Conservation (phyloP, 2,113 vertebrate genomes). For the human (Homo sapiens) region DNA sequence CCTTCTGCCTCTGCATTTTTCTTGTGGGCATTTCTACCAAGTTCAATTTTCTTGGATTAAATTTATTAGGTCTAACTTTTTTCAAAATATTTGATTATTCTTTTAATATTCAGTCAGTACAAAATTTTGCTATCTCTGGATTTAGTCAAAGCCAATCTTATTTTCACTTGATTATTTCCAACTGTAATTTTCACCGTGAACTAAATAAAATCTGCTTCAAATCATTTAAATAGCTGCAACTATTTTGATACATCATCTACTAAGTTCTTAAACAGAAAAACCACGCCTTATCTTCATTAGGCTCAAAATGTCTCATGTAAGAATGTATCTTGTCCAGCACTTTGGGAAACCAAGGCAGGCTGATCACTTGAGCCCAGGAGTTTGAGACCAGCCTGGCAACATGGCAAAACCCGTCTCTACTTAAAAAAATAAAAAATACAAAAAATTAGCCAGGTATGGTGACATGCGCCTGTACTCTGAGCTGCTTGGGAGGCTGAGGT, state of each 20-base stretch:
- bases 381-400: too few species aligned
- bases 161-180: slow-evolving; percentile 17
- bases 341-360: too few species aligned
- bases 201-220: background rate
- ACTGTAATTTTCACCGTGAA: background rate
- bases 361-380: too few species aligned
- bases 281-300: background rate
- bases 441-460: too few species aligned
- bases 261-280: background rate
- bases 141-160: background rate
- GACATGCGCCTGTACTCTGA: too few species aligned
- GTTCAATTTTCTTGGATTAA: background rate
- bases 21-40: background rate
- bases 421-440: too few species aligned
- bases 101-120: background rate
- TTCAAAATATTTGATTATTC: background rate
- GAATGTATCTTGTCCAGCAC: background rate
- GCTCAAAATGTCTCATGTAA: background rate
- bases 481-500: too few species aligned
- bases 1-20: background rate
- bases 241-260: background rate
- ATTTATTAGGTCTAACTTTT: background rate
- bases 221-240: background rate
- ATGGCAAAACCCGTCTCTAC: too few species aligned
- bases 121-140: background rate